Evolutionary conservation across 2,797 vertebrate genomes (phyloP).

Genomic region (Tangara arthus): DNA sequence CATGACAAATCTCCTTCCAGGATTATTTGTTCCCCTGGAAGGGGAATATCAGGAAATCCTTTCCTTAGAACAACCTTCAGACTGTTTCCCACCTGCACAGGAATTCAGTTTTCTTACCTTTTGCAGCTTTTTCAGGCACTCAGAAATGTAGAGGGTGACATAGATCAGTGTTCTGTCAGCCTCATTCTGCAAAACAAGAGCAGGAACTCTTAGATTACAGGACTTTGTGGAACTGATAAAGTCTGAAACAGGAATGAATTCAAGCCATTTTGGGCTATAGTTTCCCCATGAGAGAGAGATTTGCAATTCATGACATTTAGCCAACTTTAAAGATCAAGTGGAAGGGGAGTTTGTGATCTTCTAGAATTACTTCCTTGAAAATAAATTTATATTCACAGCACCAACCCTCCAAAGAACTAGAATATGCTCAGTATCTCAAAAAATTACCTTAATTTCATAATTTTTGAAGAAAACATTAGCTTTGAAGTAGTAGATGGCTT

Average conservation of each 20-base stretch:
- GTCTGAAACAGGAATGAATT: background rate
- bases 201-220: background rate
- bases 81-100: background rate
- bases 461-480: slow-evolving; percentile 99
- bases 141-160: slow-evolving; percentile 96
- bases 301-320: background rate
- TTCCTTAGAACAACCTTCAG: background rate
- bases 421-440: background rate
- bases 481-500: slow-evolving; percentile 99
- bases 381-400: background rate
- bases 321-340: background rate
- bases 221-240: background rate
- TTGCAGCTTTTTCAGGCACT: slow-evolving; percentile 96
- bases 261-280: background rate
- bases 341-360: background rate
- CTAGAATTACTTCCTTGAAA: background rate
- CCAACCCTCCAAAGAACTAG: background rate
- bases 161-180: slow-evolving; percentile 98
- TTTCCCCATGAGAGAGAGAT: background rate
- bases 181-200: slow-evolving; percentile 85
- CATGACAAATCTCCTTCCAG: too few relatives aligned
- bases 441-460: slow-evolving; percentile 96
- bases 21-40: background rate
- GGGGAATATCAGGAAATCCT: background rate
- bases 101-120: slow-evolving; percentile 80